Percentiles rank a stretch among this genome's conserved stretches.
phyloP scores from a whole-genome alignment of 2,888 invertebrate genomes.

The Hemicrepidius hirtus region DNA sequence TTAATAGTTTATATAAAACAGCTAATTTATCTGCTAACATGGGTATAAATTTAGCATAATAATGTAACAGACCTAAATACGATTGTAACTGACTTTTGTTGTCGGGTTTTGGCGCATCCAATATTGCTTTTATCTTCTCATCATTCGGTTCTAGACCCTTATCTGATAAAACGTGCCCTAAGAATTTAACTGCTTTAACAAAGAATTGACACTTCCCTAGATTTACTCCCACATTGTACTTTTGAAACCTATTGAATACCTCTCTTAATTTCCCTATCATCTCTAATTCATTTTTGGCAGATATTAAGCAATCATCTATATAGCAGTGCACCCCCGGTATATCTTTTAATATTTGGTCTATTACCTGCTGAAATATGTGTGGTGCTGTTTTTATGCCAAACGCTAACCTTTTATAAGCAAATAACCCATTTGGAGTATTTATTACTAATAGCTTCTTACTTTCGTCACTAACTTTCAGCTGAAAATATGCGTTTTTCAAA shows the following conservation, averaged over 20 bases:
- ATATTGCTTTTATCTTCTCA: neutral
- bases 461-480: neutral
- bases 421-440: too few species aligned
- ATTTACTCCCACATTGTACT: neutral
- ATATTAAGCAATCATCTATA: too few species aligned
- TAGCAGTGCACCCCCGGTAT: too few species aligned
- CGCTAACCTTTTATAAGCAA: too few species aligned
- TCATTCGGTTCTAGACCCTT: neutral
- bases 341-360: too few species aligned
- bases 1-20: neutral
- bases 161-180: neutral
- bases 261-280: neutral
- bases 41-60: neutral
- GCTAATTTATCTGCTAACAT: neutral
- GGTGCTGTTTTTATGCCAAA: too few species aligned
- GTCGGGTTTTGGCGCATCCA: neutral
- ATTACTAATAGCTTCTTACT: too few species aligned
- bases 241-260: neutral
- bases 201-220: neutral
- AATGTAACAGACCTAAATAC: neutral
- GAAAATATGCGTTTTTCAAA: constrained; percentile 7
- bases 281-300: too few species aligned
- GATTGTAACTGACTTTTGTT: neutral
- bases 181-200: neutral
- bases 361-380: too few species aligned